Evolutionary conservation across 1,140 invertebrate genomes (phyloP).

Genomic region (Batillaria attramentaria): DNA sequence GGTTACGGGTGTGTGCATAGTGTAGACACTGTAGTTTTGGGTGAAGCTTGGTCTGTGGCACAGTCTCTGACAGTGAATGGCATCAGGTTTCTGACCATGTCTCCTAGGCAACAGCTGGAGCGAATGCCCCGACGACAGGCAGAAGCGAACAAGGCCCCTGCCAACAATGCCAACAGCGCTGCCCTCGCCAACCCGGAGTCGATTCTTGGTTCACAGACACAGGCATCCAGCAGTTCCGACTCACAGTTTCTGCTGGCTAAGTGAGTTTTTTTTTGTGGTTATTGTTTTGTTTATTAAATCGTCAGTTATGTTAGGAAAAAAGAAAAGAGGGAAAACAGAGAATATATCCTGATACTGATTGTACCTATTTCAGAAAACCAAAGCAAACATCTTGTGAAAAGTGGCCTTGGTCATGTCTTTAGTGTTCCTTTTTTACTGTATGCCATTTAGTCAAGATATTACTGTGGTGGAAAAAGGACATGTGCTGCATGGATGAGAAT

Average conservation of each 20-base stretch:
- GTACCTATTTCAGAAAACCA: too few species aligned
- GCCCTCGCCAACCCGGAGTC: slow-evolving; percentile 33
- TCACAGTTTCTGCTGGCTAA: slow-evolving; percentile 78
- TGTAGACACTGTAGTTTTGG: not conserved
- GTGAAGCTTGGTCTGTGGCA: not conserved
- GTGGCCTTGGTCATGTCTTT: too few species aligned
- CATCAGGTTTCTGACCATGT: slow-evolving; percentile 27
- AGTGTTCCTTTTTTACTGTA: too few species aligned
- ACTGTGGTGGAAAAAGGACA: too few species aligned
- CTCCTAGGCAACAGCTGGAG: slow-evolving; percentile 84
- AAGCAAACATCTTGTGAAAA: too few species aligned
- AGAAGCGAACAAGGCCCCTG: slow-evolving; percentile 62
- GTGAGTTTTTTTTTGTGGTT: too few species aligned
- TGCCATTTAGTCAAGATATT: too few species aligned
- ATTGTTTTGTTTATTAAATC: too few species aligned
- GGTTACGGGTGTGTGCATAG: not conserved
- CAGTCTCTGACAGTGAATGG: slow-evolving; percentile 15
- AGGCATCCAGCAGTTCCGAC: slow-evolving; percentile 67
- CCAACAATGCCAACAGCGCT: slow-evolving; percentile 24
- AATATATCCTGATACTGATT: too few species aligned
- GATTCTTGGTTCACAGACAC: slow-evolving; percentile 31
- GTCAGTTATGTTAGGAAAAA: too few species aligned
- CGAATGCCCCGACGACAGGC: slow-evolving; percentile 85
- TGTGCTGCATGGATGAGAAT: too few species aligned
- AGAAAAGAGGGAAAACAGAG: too few species aligned